Base-by-base conservation (phyloP, 2,113 vertebrate species). In the Cyphomyrus plagiostoma region DNA sequence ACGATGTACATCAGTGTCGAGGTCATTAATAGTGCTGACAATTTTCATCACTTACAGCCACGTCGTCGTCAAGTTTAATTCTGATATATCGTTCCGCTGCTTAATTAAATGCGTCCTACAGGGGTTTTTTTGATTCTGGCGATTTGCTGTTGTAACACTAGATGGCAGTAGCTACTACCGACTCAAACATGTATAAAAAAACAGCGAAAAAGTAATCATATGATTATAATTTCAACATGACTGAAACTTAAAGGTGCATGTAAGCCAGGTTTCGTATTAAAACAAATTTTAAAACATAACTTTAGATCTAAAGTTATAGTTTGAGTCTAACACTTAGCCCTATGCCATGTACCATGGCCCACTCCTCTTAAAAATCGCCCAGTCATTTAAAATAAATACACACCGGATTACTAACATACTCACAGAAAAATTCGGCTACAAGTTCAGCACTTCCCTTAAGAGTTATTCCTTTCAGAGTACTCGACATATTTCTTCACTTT, bases 351-450 rank as follows among this genome's bases (percentile, higher is more conserved):
- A 3, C 10, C 26, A 26, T 4, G n/a, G 26, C 26, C 62, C 10
- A 70, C 4, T 30, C 10, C n/a, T 26, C 62, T n/a, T n/a, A n/a
- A 62, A n/a, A 62, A 62, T 62, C 56, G 23, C 56, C 56, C 23
- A n/a, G 6, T 7, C 56, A n/a, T 9, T 62, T n/a, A 62, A 62
- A 62, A 62, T 62, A 62, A 56, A n/a, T 62, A 70, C 13, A 45
- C 26, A n/a, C n/a, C 42, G 62, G 9, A 49, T 23, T n/a, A 87
- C 19, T 50, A 4, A 35, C 87, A 90, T 30, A 95, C 98, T 97
- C 90, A 99, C 98, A 97, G 92, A 98, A 99, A 50, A 99, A 99
- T 92, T 99, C 97, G 0, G 98, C 97, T 21, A 99, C 97, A 2
- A 97, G 95, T 30, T 98, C 98, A 0, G 98, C 96, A 90, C 98